Conservation (phyloP, 2,113 vertebrate species). For the Perca schrenkii region DNA sequence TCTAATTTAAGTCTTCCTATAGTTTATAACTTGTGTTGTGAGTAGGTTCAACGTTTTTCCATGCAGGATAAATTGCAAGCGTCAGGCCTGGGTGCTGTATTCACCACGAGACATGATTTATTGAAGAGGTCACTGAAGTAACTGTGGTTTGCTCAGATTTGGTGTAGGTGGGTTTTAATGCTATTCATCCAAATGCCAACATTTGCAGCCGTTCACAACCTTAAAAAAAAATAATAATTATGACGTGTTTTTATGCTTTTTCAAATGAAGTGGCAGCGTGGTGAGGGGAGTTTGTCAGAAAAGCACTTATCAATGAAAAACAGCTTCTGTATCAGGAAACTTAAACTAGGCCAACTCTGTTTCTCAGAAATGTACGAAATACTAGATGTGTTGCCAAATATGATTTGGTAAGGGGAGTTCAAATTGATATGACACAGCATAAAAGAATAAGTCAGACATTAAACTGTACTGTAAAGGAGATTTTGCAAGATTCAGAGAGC, state of each 20-base stretch:
- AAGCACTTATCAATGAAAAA: conserved; percentile 5
- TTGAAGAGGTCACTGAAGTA: conserved; percentile 23
- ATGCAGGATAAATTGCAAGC: conserved; percentile 13
- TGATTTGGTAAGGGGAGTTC: background rate
- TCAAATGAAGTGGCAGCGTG: conserved; percentile 9
- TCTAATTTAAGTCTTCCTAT: conserved; percentile 14
- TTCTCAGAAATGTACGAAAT: background rate
- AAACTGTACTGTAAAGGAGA: background rate
- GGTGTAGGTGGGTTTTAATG: conserved; percentile 30
- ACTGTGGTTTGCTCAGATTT: background rate
- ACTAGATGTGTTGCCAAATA: background rate
- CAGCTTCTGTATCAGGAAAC: conserved; percentile 7
- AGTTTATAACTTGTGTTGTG: background rate
- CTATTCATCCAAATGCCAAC: conserved; percentile 28
- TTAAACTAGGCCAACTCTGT: background rate
- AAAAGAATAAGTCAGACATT: background rate
- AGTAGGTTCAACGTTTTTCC: conserved; percentile 14
- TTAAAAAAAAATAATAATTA: conserved; percentile 1
- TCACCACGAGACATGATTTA: background rate
- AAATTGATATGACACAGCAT: conserved; percentile 4
- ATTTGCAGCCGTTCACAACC: background rate
- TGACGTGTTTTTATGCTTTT: background rate
- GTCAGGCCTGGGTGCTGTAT: conserved; percentile 5
- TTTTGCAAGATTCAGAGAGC: background rate
- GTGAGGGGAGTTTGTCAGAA: background rate